These are phyloP conservation scores for Arothron firmamentum DNA, from an alignment of 2,113 vertebrate genomes.

Conservation along the genomic window DNA sequence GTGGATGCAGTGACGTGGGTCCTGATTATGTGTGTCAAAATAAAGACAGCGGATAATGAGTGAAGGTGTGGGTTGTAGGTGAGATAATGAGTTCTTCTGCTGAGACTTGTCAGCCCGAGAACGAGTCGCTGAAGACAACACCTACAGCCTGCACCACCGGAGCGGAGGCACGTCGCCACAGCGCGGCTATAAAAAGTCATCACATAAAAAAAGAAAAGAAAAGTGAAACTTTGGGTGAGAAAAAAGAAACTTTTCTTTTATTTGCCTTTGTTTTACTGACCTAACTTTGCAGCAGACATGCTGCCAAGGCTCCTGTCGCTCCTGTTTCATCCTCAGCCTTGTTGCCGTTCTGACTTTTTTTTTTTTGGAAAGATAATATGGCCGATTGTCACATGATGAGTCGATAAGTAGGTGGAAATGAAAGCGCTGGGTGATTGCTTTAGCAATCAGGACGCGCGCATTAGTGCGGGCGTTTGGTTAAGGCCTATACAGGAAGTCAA, in stretches of 20 bases:
- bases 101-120: slow-evolving; percentile 23
- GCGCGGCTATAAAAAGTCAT: slow-evolving; percentile 41
- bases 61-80: not conserved
- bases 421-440: not conserved
- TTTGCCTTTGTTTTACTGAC: slow-evolving; percentile 21
- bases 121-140: slow-evolving; percentile 25
- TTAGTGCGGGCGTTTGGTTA: slow-evolving; percentile 13
- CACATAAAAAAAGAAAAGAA: slow-evolving; percentile 34
- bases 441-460: slow-evolving; percentile 8
- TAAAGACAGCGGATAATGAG: slow-evolving; percentile 14
- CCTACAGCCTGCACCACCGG: slow-evolving; percentile 26
- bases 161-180: slow-evolving; percentile 31
- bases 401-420: too few relatives aligned
- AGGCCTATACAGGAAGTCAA: slow-evolving; percentile 38
- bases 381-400: too few relatives aligned
- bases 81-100: slow-evolving; percentile 3
- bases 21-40: not conserved
- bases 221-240: slow-evolving; percentile 7
- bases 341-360: slow-evolving; percentile 34
- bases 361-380: not conserved
- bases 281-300: slow-evolving; percentile 36
- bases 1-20: not conserved
- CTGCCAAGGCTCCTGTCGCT: slow-evolving; percentile 39
- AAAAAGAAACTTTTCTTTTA: slow-evolving; percentile 26
- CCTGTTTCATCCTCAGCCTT: slow-evolving; percentile 25